Conservation (phyloP, 2,113 vertebrate species). For the Silurus meridionalis region DNA sequence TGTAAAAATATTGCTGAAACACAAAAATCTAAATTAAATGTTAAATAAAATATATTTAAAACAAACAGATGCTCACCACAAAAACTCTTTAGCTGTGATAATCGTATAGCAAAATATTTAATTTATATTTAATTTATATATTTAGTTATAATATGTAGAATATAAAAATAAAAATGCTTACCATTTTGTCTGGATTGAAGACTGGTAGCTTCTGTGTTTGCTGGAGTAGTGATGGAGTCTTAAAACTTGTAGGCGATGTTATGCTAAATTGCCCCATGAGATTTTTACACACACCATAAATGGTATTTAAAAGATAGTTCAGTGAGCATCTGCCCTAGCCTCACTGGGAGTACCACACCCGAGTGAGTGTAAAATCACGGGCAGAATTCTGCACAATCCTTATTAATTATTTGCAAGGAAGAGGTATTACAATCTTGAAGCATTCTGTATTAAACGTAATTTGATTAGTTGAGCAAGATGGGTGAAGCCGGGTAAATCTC, state of each 20-base stretch:
- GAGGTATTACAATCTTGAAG: background rate
- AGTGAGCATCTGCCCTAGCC: background rate
- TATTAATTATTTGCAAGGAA: background rate
- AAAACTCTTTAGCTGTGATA: background rate
- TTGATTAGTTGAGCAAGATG: background rate
- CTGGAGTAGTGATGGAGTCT: conserved; percentile 36
- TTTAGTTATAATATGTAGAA: background rate
- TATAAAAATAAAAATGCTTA: background rate
- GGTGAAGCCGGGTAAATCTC: background rate
- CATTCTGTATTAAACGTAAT: background rate
- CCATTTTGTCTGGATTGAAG: background rate
- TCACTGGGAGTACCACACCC: background rate
- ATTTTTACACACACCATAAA: conserved; percentile 59
- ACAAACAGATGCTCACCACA: background rate
- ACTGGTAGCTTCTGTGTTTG: background rate
- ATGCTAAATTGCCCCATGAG: conserved; percentile 54
- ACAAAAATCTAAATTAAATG: conserved; percentile 6
- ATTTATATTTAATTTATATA: too few relatives aligned
- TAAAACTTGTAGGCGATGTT: conserved; percentile 34
- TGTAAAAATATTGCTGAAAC: background rate
- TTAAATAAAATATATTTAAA: background rate
- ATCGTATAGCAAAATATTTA: background rate
- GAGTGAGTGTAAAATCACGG: background rate
- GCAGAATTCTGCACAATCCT: background rate
- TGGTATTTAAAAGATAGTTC: conserved; percentile 50